Evolutionary conservation across 2,888 invertebrate species (phyloP).

Genomic region (Macrostomum cliftonense): DNA sequence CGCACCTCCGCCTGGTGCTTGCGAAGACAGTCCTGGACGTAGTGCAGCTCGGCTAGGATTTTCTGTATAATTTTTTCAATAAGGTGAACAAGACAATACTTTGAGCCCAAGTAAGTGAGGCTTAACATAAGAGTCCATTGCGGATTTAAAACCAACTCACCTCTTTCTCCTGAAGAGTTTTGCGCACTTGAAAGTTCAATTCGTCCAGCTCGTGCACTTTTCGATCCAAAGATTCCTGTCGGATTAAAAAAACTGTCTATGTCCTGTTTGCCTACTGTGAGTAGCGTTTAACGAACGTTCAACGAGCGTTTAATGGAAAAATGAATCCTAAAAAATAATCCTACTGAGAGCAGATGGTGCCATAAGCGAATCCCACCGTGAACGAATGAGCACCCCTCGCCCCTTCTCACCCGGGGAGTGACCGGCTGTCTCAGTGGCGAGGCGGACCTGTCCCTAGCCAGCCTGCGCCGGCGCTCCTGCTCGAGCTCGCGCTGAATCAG

Average conservation of each 20-base stretch:
- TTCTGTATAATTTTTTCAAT: too few relatives aligned
- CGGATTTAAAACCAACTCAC: too few relatives aligned
- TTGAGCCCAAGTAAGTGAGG: too few relatives aligned
- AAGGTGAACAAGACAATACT: too few relatives aligned
- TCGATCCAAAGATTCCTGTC: slow-evolving; percentile 7
- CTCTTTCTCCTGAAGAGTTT: slow-evolving; percentile 4
- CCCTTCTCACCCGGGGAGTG: not conserved
- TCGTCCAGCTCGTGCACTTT: slow-evolving; percentile 9
- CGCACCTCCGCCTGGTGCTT: slow-evolving; percentile 12
- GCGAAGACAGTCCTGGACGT: slow-evolving; percentile 8
- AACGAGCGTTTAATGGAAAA: not conserved
- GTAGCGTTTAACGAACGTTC: too few relatives aligned
- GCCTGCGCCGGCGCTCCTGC: slow-evolving; percentile 16
- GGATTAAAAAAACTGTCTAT: too few relatives aligned
- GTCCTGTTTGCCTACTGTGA: too few relatives aligned
- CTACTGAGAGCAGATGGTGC: not conserved
- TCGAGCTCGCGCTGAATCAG: slow-evolving; percentile 23
- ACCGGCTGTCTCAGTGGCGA: not conserved
- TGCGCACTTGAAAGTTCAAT: slow-evolving; percentile 1
- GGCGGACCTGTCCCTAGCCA: not conserved
- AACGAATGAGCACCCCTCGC: not conserved
- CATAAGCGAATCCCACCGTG: not conserved
- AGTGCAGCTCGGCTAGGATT: slow-evolving; percentile 1
- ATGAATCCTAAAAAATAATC: too few relatives aligned
- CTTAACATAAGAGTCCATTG: too few relatives aligned